Evolutionary conservation across 2,888 invertebrate species (phyloP).

Genomic region (Odontocolon sp.): DNA sequence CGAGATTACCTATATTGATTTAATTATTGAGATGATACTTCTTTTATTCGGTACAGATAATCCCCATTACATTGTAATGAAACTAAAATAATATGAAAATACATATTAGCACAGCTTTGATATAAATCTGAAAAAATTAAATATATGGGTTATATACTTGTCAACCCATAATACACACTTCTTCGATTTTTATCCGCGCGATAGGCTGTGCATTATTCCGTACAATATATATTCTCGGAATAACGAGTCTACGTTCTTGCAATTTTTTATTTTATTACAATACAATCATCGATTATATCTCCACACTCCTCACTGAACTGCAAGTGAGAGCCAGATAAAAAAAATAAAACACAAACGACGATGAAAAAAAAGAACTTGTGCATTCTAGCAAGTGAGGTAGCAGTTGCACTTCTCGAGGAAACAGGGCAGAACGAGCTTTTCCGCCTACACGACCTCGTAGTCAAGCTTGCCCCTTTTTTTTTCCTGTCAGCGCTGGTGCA

Average conservation of each 20-base stretch:
- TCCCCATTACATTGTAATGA: too few species aligned
- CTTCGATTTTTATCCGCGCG: too few species aligned
- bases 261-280: neutral
- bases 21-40: too few species aligned
- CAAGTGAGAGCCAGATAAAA: neutral
- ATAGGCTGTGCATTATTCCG: too few species aligned
- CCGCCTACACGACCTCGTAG: conserved; percentile 43
- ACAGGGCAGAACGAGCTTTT: conserved; percentile 61
- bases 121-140: too few species aligned
- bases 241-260: neutral
- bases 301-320: neutral
- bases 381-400: conserved; percentile 5
- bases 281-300: neutral
- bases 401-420: conserved; percentile 61
- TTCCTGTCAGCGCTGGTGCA: neutral
- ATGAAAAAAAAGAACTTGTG: neutral
- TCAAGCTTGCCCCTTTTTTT: conserved; percentile 40
- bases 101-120: too few species aligned
- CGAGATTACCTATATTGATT: too few species aligned
- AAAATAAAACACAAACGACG: neutral
- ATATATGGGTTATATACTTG: too few species aligned
- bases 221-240: neutral
- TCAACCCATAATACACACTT: too few species aligned
- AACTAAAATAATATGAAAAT: too few species aligned
- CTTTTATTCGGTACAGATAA: too few species aligned